Evolutionary conservation across 2,888 invertebrate species (phyloP).

Genomic region (Rhamnusium bicolor): DNA sequence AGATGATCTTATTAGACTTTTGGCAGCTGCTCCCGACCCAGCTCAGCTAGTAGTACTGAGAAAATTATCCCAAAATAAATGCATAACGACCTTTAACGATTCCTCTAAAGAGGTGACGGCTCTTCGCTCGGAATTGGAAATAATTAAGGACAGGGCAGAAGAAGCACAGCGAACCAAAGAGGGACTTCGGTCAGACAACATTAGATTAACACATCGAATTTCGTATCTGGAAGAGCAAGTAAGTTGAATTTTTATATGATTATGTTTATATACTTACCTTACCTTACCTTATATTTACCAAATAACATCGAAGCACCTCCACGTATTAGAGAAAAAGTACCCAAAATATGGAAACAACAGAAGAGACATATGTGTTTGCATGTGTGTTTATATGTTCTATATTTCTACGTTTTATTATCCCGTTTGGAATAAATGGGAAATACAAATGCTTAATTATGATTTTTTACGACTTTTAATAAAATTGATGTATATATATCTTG

Average conservation of each 20-base stretch:
- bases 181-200: slow-evolving; percentile 83
- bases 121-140: slow-evolving; percentile 75
- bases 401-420: too few relatives aligned
- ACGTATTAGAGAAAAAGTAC: too few relatives aligned
- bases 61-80: slow-evolving; percentile 62
- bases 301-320: too few relatives aligned
- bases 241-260: slow-evolving; percentile 57
- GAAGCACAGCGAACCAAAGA: slow-evolving; percentile 79
- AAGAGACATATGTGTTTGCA: too few relatives aligned
- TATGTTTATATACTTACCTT: too few relatives aligned
- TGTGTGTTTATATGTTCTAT: too few relatives aligned
- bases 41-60: slow-evolving; percentile 79
- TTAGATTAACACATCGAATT: slow-evolving; percentile 88
- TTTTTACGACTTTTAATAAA: too few relatives aligned
- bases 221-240: slow-evolving; percentile 93
- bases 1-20: slow-evolving; percentile 81
- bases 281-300: too few relatives aligned
- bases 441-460: too few relatives aligned
- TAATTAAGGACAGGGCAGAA: slow-evolving; percentile 76
- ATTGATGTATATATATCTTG: too few relatives aligned
- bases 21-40: slow-evolving; percentile 76
- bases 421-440: too few relatives aligned
- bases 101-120: slow-evolving; percentile 72
- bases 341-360: too few relatives aligned
- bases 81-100: slow-evolving; percentile 41